These are phyloP conservation scores for Sula dactylatra DNA, from an alignment of 2,113 vertebrate genomes.

Conservation along the genomic window DNA sequence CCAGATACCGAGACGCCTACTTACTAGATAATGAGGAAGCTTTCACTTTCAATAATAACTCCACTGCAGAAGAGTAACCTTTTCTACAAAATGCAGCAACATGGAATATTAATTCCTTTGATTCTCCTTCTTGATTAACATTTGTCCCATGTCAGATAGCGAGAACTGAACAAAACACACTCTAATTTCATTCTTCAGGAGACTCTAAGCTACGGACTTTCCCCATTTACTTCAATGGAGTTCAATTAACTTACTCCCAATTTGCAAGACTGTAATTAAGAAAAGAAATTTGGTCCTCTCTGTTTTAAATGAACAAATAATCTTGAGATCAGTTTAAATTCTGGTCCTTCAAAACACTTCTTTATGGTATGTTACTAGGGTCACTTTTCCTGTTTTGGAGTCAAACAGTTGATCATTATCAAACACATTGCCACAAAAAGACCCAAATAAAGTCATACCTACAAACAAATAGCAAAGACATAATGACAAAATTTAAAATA, in stretches of 20 bases:
- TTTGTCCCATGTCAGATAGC: neutral
- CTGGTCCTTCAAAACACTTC: neutral
- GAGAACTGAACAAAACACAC: neutral
- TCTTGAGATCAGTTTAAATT: neutral
- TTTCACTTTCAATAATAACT: neutral
- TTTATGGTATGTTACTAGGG: neutral
- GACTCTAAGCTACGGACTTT: neutral
- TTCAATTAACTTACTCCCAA: neutral
- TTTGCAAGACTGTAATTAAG: neutral
- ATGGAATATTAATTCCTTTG: slow-evolving; percentile 1
- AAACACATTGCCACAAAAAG: neutral
- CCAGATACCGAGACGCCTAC: neutral
- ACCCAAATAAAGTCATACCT: neutral
- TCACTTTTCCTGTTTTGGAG: neutral
- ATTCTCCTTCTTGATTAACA: neutral
- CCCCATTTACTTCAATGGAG: neutral
- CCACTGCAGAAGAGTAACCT: neutral
- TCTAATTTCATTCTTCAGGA: neutral
- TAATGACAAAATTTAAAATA: neutral
- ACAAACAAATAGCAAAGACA: neutral
- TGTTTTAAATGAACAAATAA: neutral
- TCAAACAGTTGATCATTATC: neutral
- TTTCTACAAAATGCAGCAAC: neutral
- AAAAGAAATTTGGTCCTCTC: neutral
- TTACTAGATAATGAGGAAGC: neutral